Conservation (phyloP, 2,888 invertebrate genomes). For the Hydraecia micacea region DNA sequence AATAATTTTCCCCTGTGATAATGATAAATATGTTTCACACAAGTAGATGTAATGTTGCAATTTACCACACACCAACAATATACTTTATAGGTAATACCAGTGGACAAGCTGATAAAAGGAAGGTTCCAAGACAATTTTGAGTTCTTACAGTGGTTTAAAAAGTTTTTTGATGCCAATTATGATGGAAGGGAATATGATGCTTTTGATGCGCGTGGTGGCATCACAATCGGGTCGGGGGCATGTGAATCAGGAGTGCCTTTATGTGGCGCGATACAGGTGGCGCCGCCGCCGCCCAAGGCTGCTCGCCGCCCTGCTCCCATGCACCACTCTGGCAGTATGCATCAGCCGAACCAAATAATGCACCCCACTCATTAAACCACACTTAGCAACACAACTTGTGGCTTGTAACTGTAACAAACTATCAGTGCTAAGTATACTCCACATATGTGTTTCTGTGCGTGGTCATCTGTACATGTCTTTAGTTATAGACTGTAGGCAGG, state of each 20-base stretch:
- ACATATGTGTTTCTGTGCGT: constrained; percentile 69
- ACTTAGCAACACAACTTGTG: constrained; percentile 71
- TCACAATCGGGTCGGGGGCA: constrained; percentile 94
- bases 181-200: constrained; percentile 99
- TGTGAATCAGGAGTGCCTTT: constrained; percentile 88
- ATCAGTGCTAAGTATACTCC: constrained; percentile 36
- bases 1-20: constrained; percentile 5
- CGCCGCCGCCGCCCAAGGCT: constrained; percentile 71
- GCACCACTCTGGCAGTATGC: constrained; percentile 86
- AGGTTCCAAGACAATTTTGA: constrained; percentile 99
- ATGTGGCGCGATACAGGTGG: constrained; percentile 72
- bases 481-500: constrained; percentile 67
- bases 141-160: constrained; percentile 99
- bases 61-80: constrained; percentile 40
- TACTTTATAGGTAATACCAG: constrained; percentile 97
- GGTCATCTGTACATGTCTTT: constrained; percentile 61
- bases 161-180: constrained; percentile 99
- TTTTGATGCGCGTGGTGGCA: constrained; percentile 95
- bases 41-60: constrained; percentile 20
- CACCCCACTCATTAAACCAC: constrained; percentile 69
- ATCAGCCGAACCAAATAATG: constrained; percentile 71
- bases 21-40: neutral
- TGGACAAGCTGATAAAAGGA: constrained; percentile 99
- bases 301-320: constrained; percentile 74
- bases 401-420: constrained; percentile 26